A percentile compares a stretch with the other conserved stretches of the same genome.
Conservation (phyloP, 2,888 invertebrate species). For the Conomelus anceps region DNA sequence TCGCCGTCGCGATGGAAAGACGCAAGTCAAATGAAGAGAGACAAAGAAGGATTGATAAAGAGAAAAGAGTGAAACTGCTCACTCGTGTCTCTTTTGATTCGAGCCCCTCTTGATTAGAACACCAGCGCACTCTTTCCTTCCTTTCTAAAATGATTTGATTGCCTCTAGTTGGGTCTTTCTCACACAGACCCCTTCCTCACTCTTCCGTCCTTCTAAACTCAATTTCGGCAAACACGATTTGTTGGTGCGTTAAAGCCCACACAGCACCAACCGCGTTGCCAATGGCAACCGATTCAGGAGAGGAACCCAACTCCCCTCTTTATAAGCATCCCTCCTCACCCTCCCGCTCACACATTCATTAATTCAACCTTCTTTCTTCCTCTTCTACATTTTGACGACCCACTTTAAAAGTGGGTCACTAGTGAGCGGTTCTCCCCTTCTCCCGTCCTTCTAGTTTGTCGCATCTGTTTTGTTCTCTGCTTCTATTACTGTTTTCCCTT, state of each 20-base stretch:
- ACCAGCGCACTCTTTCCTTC: not conserved
- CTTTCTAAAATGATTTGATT: not conserved
- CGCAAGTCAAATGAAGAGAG: not conserved
- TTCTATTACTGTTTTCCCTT: not conserved
- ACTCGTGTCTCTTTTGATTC: not conserved
- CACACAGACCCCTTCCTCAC: too few species aligned
- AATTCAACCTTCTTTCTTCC: not conserved
- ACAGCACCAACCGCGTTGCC: too few species aligned
- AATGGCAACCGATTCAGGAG: not conserved
- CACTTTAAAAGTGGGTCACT: not conserved
- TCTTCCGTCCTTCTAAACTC: not conserved
- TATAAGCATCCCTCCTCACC: not conserved
- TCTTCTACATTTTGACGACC: not conserved
- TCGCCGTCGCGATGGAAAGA: not conserved
- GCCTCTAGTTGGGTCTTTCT: not conserved
- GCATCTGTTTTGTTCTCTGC: not conserved
- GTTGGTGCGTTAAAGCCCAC: not conserved
- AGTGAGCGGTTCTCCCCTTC: not conserved
- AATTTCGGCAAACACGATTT: not conserved
- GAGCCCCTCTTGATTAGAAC: not conserved
- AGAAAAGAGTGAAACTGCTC: not conserved
- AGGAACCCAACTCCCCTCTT: not conserved
- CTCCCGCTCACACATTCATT: not conserved
- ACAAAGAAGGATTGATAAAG: too few species aligned
- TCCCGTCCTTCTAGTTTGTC: too few species aligned